Evolutionary conservation across 2,797 vertebrate species (phyloP), one percentile per base, ranked within the genome.

Genomic region (Siniperca scherzeri): DNA sequence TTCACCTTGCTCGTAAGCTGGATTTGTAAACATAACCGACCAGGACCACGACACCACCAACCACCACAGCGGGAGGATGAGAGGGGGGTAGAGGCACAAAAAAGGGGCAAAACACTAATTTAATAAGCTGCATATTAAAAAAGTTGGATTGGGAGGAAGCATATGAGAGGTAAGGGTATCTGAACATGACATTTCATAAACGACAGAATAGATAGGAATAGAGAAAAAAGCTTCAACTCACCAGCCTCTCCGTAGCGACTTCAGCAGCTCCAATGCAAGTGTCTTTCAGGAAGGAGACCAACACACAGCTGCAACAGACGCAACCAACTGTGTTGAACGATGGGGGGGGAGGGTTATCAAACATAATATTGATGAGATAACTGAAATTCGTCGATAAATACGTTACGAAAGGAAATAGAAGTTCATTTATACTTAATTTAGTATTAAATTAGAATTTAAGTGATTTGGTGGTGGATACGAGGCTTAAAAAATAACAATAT

Each of bases 271-370:
- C 82, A 60, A 25, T 3, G 71, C 78, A 40, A 86, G 88, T 83
- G 90, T 87, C 88, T 76, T 84, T 89, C 93, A 95, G 93, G 94
- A 95, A 95, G 93, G 70, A 78, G 89, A 93, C 91, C 88, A 88
- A 83, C 85, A 85, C 75, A 87, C 91, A 94, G 87, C 91, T 94
- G 95, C 94, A 94, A 95, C 92, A 94, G 95, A 90, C 66, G 77
- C 60, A 73, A 94, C 96, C 95, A 96, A 87, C 65, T 87, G 3
- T 0, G 0, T 2, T 2, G 0, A 59, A 30, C n/a, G 1, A 27
- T 1, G 36, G 83, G 91, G 90, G 46, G 83, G 83, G 90, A 89
- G 14, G 19, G 1, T 13, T 7, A 1, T 16, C 0, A 4, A 1
- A 40, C 1, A 9, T 5, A 13, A 4, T 25, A 52, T 76, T 66